Evolutionary conservation across 2,113 vertebrate species (phyloP).

Genomic region (Mormyrus iriodes): DNA sequence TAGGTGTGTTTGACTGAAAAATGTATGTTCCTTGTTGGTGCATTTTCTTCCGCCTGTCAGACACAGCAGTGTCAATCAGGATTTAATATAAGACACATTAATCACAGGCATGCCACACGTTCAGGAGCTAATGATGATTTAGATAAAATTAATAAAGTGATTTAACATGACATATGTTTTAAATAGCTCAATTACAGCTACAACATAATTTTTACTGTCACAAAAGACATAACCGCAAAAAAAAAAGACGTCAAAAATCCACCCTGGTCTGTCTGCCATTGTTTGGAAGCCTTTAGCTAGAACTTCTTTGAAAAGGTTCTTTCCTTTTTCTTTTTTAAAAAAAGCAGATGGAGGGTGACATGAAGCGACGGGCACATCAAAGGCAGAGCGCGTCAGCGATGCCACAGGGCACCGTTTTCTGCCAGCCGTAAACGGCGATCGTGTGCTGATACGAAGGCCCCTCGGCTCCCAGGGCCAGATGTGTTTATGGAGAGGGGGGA

Average conservation of each 20-base stretch:
- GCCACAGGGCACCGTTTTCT: constrained; percentile 73
- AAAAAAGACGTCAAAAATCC: background rate
- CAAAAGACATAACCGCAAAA: background rate
- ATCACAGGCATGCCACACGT: background rate
- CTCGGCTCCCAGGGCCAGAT: constrained; percentile 76
- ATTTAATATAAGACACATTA: background rate
- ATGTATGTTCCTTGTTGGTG: background rate
- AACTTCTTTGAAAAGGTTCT: constrained; percentile 60
- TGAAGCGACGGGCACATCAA: constrained; percentile 77
- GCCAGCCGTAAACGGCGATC: constrained; percentile 79
- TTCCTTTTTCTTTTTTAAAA: constrained; percentile 52
- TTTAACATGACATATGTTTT: background rate
- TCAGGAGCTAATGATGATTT: background rate
- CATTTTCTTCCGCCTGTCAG: background rate
- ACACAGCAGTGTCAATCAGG: background rate
- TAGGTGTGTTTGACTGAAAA: background rate
- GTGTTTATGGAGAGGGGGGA: constrained; percentile 68
- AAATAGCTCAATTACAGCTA: background rate
- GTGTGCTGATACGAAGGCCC: constrained; percentile 64
- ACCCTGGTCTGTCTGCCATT: constrained; percentile 27
- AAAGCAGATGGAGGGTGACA: constrained; percentile 69
- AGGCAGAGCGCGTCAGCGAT: constrained; percentile 71
- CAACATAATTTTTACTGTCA: background rate
- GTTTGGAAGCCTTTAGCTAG: constrained; percentile 63
- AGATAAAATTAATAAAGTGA: background rate